Evolutionary conservation across 2,797 vertebrate genomes (phyloP), one percentile per base, ranked within the genome.

Genomic region (Esox masquinongy): DNA sequence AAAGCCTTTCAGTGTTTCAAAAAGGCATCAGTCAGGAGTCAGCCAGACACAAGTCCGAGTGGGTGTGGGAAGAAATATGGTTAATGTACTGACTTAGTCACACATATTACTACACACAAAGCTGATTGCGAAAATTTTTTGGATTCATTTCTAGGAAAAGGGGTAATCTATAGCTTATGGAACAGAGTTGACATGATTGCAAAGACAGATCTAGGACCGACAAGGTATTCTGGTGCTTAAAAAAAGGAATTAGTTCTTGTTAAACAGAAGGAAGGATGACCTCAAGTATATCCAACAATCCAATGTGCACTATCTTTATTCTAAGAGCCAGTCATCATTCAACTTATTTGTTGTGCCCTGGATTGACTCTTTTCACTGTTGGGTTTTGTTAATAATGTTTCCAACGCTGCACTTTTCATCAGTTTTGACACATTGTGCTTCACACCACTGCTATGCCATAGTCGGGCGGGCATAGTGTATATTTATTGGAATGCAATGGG

Each of bases 401-500:
- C 61, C 63, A 1, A 34, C 12, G 39, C 39, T 68, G 73, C 63
- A 66, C 61, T 74, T 74, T 50, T 74, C 29, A 36, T 49, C 26
- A 19, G 9, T 50, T 72, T 36, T 56, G 47, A 66, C 26, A 66
- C 56, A 39, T 29, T 72, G 43, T 69, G 74, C 71, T 71, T 74
- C 56, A 72, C 77, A 78, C 70, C 74, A 61, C 67, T 69, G 16
- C 69, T 26, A n/a, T 31, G 59, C 19, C 53, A 59, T 51, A 74
- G 71, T 70, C 81, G 72, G 76, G 76, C 70, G 50, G 19, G 29
- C 84, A 83, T 89, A 56, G 82, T 88, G 88, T 92, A 90, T 93
- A 83, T 93, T 94, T 93, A 92, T 90, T 88, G 86, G 87, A 88
- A 89, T 88, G 74, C 86, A 82, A 88, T 85, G 88, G 85, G 91